These are phyloP conservation scores for Holothuria glaberrima DNA, from an alignment of 35 echinoderm and acorn worm genomes.

Conservation along the genomic window DNA sequence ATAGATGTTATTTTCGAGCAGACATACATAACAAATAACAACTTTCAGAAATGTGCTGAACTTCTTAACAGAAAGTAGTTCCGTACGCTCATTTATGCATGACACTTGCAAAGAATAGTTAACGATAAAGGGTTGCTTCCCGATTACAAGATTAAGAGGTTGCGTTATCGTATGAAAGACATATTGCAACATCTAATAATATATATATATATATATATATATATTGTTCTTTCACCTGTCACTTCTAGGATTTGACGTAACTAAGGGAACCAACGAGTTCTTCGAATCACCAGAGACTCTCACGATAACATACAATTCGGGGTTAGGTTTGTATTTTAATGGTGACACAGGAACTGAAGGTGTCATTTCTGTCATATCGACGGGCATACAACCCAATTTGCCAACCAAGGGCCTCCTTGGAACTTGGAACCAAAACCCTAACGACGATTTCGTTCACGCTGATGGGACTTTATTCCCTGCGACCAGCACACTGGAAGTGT, in stretches of 20 bases:
- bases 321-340: slow-evolving; percentile 28
- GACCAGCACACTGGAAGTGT: background rate
- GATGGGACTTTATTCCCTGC: slow-evolving; percentile 11
- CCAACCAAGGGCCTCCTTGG: background rate
- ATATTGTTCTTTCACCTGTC: background rate
- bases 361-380: slow-evolving; percentile 4
- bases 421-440: background rate
- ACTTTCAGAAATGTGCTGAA: too few relatives aligned
- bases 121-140: too few relatives aligned
- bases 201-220: too few relatives aligned
- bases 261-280: background rate
- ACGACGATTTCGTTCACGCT: background rate
- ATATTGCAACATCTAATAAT: background rate
- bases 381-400: background rate
- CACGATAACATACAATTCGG: background rate
- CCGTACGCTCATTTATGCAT: too few relatives aligned
- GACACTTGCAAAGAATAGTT: too few relatives aligned
- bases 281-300: background rate
- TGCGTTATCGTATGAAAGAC: background rate
- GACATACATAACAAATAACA: too few relatives aligned
- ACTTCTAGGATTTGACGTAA: background rate
- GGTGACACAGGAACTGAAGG: slow-evolving; percentile 36
- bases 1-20: too few relatives aligned
- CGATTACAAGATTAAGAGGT: too few relatives aligned
- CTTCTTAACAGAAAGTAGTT: too few relatives aligned